Evolutionary conservation across 2,888 invertebrate genomes (phyloP).

Genomic region (Schizotus pectinicornis): DNA sequence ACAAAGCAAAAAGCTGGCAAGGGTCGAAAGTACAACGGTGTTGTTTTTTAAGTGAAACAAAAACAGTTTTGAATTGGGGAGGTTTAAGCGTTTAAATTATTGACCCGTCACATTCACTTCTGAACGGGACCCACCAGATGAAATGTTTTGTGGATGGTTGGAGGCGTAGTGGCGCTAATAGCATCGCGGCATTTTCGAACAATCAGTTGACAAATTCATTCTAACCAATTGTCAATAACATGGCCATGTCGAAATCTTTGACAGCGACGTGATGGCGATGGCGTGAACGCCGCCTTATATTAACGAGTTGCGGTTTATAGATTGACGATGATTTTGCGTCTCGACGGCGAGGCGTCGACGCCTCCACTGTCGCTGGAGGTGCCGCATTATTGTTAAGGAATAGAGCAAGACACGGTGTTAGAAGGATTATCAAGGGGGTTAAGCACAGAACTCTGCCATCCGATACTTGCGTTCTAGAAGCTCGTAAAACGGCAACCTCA

Average conservation of each 20-base stretch:
- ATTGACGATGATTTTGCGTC: conserved; percentile 4
- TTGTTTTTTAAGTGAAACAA: no score
- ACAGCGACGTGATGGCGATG: conserved; percentile 13
- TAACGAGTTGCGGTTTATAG: conserved; percentile 14
- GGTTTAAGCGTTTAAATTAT: no score
- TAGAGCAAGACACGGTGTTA: no score
- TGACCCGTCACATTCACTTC: no score
- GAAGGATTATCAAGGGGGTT: no score
- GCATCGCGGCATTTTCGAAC: no score
- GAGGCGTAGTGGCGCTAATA: not conserved
- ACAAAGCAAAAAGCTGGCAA: conserved; percentile 4
- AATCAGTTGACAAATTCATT: not conserved
- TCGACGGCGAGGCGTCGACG: conserved; percentile 1
- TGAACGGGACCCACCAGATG: not conserved
- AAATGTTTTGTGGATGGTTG: not conserved
- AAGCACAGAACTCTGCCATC: no score
- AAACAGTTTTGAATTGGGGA: no score
- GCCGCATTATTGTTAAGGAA: no score
- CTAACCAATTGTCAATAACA: conserved; percentile 12
- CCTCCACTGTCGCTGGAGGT: not conserved
- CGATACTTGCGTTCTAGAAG: no score
- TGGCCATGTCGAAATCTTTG: conserved; percentile 7
- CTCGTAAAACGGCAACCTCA: no score
- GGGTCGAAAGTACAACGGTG: not conserved
- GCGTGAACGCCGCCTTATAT: conserved; percentile 15